Base-by-base conservation (phyloP, 2,888 invertebrate genomes). In the Itoplectis maculator region DNA sequence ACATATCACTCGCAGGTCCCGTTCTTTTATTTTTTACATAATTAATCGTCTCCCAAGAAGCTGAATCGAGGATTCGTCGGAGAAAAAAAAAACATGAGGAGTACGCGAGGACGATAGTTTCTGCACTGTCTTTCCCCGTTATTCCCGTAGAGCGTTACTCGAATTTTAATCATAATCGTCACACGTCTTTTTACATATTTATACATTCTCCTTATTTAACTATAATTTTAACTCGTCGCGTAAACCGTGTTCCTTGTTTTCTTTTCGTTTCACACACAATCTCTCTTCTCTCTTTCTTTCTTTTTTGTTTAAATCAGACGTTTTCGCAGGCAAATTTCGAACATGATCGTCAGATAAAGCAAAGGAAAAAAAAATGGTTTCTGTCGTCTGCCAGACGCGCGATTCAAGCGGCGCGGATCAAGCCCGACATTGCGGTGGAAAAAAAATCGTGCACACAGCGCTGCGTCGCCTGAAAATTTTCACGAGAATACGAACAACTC, bases 131-230 rank as follows among this genome's bases (percentile, higher is more conserved):
- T n/a, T 29, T 69, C 37, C 20, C 20, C 23, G 29, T 56, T 42
- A 15, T 42, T 29, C 23, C 40, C 69, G 40, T n/a, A 20, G 40
- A 70, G 20, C 23, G 70, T n/a, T 56, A 42, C 54, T 56, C 54
- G 42, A 42, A 54, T 40, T 72, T 61, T 63, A 47, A 76, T 47
- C 35, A 54, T 59, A n/a, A 76, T 73, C 47, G 54, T 47, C 72
- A 37, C 18, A 65, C 40, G 18, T 45, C 45, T 45, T 54, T 61
- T 61, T 51, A 74, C 20, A 18, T 63, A 69, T 79, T 73, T 79
- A 56, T 69, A 54, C 74, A 61, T 69, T 74, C 6, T 74, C 15
- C 35, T 63, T 37, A 70, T 61, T 74, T 35, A 69, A 80, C n/a
- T 61, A 7, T 54, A 70, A 70, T 75, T 70, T 70, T 80, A 47